phyloP scores from a whole-genome alignment of 2,888 invertebrate species.

The Trichopoda pennipes region DNA sequence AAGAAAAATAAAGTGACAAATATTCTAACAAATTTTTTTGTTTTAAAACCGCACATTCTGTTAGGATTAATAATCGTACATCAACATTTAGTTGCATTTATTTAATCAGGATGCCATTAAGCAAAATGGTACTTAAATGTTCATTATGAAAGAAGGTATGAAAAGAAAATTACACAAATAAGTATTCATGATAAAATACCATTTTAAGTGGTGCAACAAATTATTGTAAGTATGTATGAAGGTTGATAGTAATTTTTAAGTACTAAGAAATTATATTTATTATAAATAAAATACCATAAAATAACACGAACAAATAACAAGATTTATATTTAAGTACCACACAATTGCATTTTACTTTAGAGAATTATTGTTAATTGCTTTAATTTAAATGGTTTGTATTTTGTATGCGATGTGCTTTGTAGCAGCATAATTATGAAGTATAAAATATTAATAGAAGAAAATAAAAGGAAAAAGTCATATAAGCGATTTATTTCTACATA shows the following conservation, averaged over 20 bases:
- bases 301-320: not conserved
- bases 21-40: not conserved
- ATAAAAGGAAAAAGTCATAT: too few relatives aligned
- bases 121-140: constrained; percentile 35
- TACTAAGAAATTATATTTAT: constrained; percentile 4
- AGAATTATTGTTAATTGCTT: constrained; percentile 43
- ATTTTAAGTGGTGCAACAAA: constrained; percentile 27
- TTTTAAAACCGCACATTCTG: not conserved
- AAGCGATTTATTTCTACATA: too few relatives aligned
- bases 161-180: constrained; percentile 8
- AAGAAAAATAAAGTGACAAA: too few relatives aligned
- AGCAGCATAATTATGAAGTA: not conserved
- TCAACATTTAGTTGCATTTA: constrained; percentile 43
- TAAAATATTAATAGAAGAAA: not conserved
- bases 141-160: constrained; percentile 11
- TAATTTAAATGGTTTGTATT: not conserved
- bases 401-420: not conserved
- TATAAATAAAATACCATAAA: not conserved
- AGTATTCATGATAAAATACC: constrained; percentile 18
- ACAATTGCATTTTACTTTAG: constrained; percentile 23
- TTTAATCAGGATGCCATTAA: constrained; percentile 52
- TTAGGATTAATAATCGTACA: constrained; percentile 3
- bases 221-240: too few relatives aligned
- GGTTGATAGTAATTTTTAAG: constrained; percentile 5
- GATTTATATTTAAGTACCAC: not conserved